These are phyloP conservation scores for Heterotilapia buettikoferi DNA, from an alignment of 2,113 vertebrate genomes.

Conservation along the genomic window DNA sequence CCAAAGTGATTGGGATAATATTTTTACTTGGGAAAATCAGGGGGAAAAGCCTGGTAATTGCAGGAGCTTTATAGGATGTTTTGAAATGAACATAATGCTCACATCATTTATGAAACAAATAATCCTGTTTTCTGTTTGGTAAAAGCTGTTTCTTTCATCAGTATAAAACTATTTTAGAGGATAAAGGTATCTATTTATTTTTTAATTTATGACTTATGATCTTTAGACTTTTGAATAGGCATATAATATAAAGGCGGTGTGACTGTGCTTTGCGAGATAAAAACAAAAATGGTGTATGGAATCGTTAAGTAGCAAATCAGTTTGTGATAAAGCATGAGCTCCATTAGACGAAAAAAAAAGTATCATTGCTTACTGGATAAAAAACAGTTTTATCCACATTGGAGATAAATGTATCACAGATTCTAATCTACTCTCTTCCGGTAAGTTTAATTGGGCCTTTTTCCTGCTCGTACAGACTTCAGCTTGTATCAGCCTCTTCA, in stretches of 20 bases:
- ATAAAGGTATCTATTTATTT: background rate
- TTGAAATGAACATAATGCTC: background rate
- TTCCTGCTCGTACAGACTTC: background rate
- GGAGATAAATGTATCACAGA: background rate
- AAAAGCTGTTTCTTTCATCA: background rate
- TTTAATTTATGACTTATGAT: background rate
- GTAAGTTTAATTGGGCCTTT: conserved; percentile 3
- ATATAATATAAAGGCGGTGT: background rate
- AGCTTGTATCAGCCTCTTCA: background rate
- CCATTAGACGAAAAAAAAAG: background rate
- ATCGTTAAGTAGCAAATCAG: background rate
- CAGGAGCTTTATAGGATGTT: background rate
- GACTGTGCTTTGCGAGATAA: background rate
- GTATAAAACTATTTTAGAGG: background rate
- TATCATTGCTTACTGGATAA: background rate
- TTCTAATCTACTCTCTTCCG: background rate
- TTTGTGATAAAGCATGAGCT: background rate
- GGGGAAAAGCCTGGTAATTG: background rate
- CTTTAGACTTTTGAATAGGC: background rate
- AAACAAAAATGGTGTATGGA: background rate
- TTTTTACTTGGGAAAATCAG: background rate
- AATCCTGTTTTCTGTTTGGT: background rate
- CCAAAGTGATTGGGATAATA: background rate
- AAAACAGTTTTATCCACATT: background rate
- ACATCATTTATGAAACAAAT: background rate